Conservation (phyloP, 2,797 vertebrate species). For the Picus viridis region DNA sequence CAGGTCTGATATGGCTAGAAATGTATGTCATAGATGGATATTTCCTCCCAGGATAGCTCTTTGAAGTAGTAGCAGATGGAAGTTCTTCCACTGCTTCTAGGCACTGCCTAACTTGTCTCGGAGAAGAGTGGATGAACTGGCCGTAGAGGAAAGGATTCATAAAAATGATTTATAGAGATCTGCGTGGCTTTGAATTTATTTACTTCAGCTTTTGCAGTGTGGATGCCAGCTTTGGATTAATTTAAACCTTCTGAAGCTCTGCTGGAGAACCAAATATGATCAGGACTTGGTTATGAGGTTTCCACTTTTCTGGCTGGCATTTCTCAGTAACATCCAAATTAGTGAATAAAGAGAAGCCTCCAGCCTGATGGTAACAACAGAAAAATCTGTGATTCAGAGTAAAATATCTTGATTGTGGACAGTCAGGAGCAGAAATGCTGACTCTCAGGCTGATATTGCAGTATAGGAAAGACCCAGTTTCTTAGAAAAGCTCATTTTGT, state of each 20-base stretch:
- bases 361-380: neutral
- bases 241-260: slow-evolving; percentile 19
- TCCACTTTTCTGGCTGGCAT: neutral
- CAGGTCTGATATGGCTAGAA: neutral
- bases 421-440: slow-evolving; percentile 12
- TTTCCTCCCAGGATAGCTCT: neutral
- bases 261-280: slow-evolving; percentile 28
- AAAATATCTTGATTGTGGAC: slow-evolving; percentile 7
- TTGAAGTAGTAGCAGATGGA: slow-evolving; percentile 8
- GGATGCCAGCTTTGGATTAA: neutral
- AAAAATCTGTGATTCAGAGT: slow-evolving; percentile 21
- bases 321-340: slow-evolving; percentile 15
- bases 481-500: neutral
- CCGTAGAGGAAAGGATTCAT: neutral
- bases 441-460: neutral
- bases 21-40: neutral
- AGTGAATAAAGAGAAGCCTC: slow-evolving; percentile 48
- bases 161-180: neutral
- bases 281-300: neutral
- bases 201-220: neutral
- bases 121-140: neutral
- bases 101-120: neutral
- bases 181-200: neutral
- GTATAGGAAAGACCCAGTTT: neutral
- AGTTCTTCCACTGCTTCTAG: neutral